Conservation (phyloP, 2,113 vertebrate genomes). For the Bubo scandiacus region DNA sequence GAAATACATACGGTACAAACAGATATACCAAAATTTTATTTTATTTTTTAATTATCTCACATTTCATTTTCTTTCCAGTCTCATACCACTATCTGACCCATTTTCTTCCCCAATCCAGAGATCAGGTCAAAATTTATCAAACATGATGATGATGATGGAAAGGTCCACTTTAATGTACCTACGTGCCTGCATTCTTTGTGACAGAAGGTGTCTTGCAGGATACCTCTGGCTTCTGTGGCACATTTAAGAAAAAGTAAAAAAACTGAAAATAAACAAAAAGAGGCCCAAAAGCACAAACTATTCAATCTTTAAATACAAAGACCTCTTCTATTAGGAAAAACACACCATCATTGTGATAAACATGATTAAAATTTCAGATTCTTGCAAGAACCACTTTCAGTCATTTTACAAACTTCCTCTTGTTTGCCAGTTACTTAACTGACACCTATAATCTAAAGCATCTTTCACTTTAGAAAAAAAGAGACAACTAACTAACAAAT, state of each 20-base stretch:
- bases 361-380: not conserved
- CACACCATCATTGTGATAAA: not conserved
- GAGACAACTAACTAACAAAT: not conserved
- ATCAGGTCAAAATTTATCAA: not conserved
- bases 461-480: not conserved
- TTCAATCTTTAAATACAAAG: not conserved
- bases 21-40: not conserved
- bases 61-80: not conserved
- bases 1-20: not conserved
- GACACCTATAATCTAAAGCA: not conserved
- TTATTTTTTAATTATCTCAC: not conserved
- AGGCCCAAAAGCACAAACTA: not conserved
- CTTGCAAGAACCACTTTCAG: not conserved
- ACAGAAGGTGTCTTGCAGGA: not conserved
- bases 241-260: not conserved
- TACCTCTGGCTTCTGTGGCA: not conserved
- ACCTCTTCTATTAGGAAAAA: not conserved
- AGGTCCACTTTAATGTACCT: not conserved
- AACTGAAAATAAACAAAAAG: not conserved
- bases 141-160: not conserved
- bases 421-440: not conserved
- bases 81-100: not conserved
- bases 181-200: not conserved
- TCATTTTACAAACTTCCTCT: not conserved
- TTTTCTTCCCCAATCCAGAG: not conserved